Percentiles rank a stretch among this genome's conserved stretches.
These are phyloP conservation scores for Pegea sp. DNA, from an alignment of 23 tunicate genomes.

Conservation along the genomic window DNA sequence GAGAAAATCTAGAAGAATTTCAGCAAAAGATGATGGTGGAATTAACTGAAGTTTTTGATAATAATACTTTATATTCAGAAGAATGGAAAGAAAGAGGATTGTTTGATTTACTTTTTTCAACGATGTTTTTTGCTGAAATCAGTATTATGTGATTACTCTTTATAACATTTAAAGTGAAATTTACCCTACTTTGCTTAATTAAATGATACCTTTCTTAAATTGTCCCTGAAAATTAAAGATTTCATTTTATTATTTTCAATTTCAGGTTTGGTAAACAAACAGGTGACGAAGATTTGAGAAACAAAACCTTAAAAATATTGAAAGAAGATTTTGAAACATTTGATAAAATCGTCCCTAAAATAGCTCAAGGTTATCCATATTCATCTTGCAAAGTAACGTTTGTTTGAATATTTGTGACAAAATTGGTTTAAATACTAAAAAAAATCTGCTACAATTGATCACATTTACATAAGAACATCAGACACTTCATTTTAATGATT, in stretches of 20 bases:
- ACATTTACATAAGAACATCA: not conserved
- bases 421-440: not conserved
- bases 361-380: conserved; percentile 8
- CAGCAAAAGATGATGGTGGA: conserved; percentile 4
- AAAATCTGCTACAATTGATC: not conserved
- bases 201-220: too few species aligned
- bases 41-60: not conserved
- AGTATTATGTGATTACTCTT: not conserved
- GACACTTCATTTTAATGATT: not conserved
- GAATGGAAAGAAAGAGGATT: conserved; percentile 5
- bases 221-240: too few species aligned
- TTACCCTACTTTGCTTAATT: too few species aligned
- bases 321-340: conserved; percentile 8
- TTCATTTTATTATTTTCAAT: too few species aligned
- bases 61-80: not conserved
- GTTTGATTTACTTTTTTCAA: not conserved
- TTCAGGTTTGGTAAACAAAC: conserved; percentile 5
- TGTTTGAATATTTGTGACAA: not conserved
- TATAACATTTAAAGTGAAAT: too few species aligned
- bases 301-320: not conserved
- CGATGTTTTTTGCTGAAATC: conserved; percentile 12
- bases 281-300: not conserved
- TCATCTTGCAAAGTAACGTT: conserved; percentile 4
- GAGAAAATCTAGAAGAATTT: conserved; percentile 4
- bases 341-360: conserved; percentile 7